A percentile compares a stretch with the other conserved stretches of the same genome.
These are phyloP conservation scores for Drosophila pseudotalamancana DNA, from an alignment of 2,888 invertebrate species.

Conservation along the genomic window DNA sequence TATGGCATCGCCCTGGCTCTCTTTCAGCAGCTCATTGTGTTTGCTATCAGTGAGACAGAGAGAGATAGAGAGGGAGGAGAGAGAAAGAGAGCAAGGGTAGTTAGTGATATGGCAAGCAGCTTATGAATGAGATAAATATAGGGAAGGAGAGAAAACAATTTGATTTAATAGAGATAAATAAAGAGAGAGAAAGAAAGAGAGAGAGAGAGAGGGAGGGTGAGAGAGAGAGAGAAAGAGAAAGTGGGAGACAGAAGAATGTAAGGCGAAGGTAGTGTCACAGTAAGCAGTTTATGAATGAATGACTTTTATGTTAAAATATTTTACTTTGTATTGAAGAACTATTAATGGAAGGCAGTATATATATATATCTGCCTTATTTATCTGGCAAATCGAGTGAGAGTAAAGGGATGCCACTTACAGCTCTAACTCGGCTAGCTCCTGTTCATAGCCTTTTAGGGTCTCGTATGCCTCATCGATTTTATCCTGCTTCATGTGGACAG, in stretches of 20 bases:
- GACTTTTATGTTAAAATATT: no score
- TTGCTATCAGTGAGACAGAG: constrained; percentile 12
- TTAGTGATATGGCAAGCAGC: no score
- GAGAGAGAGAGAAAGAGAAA: not conserved
- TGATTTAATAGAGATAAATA: not conserved
- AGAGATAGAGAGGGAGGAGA: not conserved
- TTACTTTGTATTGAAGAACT: no score
- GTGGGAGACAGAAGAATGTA: no score
- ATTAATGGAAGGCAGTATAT: no score
- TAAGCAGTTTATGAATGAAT: no score
- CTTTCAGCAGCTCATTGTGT: constrained; percentile 2
- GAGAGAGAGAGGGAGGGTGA: not conserved
- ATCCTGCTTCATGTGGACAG: constrained; percentile 13
- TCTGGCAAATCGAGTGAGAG: no score
- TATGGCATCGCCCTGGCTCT: not conserved
- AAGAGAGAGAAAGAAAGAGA: not conserved
- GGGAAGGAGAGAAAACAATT: not conserved
- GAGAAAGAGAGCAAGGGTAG: not conserved
- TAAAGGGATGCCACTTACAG: constrained; percentile 26
- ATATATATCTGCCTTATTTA: no score
- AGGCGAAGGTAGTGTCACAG: no score
- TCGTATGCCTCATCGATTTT: constrained; percentile 17
- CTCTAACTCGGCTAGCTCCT: constrained; percentile 14
- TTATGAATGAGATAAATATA: not conserved
- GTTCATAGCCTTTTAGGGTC: constrained; percentile 23